Evolutionary conservation across 2,888 invertebrate species (phyloP).

Genomic region (Protonemura montana): DNA sequence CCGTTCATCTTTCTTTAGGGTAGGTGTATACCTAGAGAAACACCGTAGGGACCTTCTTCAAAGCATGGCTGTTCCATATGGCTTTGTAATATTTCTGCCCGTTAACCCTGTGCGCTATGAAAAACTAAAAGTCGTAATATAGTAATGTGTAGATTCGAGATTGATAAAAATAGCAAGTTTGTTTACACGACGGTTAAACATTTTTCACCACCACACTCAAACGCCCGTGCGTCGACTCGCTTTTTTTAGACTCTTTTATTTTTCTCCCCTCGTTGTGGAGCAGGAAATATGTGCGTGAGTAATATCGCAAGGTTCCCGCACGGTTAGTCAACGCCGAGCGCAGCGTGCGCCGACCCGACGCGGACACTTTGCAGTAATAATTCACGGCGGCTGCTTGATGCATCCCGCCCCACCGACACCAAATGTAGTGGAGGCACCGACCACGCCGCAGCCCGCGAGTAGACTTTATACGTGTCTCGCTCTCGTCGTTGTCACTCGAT

Average conservation of each 20-base stretch:
- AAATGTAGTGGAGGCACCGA: background rate
- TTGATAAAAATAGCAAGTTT: conserved; percentile 7
- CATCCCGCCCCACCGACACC: background rate
- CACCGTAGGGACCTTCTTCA: background rate
- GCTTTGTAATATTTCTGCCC: background rate
- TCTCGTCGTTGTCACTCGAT: background rate
- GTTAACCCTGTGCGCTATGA: background rate
- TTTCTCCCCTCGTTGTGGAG: background rate
- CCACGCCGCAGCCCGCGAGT: no score
- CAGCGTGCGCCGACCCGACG: background rate
- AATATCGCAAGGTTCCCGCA: background rate
- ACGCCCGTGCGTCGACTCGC: background rate
- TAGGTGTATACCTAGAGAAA: background rate
- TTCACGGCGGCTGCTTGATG: background rate
- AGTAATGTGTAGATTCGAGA: background rate
- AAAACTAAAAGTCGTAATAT: background rate
- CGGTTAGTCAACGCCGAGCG: background rate
- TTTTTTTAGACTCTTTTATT: background rate
- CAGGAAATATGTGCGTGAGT: background rate
- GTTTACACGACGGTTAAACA: background rate
- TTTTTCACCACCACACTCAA: conserved; percentile 2
- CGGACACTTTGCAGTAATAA: background rate
- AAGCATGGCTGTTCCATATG: background rate
- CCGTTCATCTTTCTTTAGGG: background rate
- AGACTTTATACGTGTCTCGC: no score